Evolutionary conservation across 2,113 vertebrate genomes (phyloP).

Genomic region (Catharus minimus): DNA sequence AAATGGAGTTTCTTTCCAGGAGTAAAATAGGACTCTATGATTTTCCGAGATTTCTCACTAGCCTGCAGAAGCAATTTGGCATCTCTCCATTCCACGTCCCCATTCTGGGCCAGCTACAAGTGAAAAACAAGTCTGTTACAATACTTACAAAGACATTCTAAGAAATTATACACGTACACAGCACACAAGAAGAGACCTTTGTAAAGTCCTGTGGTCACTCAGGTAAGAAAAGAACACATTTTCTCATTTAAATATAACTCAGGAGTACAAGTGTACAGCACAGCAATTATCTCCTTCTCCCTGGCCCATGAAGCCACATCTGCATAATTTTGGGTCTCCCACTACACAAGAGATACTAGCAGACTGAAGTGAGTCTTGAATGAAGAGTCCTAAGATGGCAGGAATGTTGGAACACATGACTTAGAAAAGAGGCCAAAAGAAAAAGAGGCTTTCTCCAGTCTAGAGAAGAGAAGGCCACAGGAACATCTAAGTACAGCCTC

Average conservation of each 20-base stretch:
- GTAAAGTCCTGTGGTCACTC: background rate
- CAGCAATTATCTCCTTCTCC: background rate
- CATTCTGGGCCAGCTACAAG: slow-evolving; percentile 83
- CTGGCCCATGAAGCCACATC: background rate
- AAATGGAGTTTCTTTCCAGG: slow-evolving; percentile 84
- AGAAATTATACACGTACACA: background rate
- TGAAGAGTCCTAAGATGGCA: background rate
- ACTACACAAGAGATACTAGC: background rate
- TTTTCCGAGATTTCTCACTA: slow-evolving; percentile 81
- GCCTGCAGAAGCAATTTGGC: slow-evolving; percentile 85
- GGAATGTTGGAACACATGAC: background rate
- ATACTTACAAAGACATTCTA: background rate
- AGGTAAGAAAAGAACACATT: background rate
- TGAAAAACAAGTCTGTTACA: slow-evolving; percentile 3
- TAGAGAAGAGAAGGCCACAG: background rate
- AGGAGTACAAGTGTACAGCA: background rate
- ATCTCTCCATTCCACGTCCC: slow-evolving; percentile 80
- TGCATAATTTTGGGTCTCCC: background rate
- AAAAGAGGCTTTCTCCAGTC: background rate
- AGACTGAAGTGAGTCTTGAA: background rate
- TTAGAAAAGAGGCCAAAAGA: background rate
- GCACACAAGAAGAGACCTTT: background rate
- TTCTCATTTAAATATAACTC: background rate
- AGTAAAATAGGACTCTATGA: slow-evolving; percentile 91
- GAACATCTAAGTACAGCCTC: background rate